Conservation (phyloP, 2,113 vertebrate species). For the Mormyrus iriodes region DNA sequence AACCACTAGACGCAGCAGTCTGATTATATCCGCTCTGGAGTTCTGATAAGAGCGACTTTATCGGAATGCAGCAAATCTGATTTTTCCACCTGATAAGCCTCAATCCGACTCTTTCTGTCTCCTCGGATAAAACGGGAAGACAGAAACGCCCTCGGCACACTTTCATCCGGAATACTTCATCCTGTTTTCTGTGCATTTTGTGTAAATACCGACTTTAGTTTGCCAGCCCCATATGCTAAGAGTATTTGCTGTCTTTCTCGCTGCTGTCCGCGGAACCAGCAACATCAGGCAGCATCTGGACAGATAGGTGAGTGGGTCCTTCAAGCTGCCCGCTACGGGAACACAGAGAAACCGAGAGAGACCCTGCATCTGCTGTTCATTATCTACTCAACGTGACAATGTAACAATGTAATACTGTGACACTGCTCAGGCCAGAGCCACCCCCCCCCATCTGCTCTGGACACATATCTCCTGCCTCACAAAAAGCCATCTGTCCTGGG, state of each 20-base stretch:
- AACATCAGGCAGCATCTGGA: background rate
- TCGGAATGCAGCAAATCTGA: conserved; percentile 15
- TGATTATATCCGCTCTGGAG: conserved; percentile 18
- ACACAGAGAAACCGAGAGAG: background rate
- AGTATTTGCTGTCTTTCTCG: background rate
- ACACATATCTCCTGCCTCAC: background rate
- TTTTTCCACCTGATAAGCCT: conserved; percentile 14
- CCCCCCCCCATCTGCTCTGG: background rate
- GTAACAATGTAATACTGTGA: background rate
- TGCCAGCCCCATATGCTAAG: background rate
- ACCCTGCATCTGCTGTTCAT: background rate
- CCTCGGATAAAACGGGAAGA: conserved; percentile 10
- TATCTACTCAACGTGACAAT: background rate
- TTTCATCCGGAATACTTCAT: background rate
- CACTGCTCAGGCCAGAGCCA: background rate
- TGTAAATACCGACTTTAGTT: background rate
- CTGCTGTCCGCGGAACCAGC: background rate
- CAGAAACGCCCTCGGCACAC: background rate
- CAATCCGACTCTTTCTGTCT: background rate
- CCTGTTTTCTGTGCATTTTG: background rate
- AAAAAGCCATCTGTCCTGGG: background rate
- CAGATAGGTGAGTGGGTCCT: background rate
- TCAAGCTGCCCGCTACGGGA: background rate
- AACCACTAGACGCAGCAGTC: conserved; percentile 19
- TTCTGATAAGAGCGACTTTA: conserved; percentile 28